Evolutionary conservation across 2,113 vertebrate genomes (phyloP).

Genomic region (Dasyprocta punctata): DNA sequence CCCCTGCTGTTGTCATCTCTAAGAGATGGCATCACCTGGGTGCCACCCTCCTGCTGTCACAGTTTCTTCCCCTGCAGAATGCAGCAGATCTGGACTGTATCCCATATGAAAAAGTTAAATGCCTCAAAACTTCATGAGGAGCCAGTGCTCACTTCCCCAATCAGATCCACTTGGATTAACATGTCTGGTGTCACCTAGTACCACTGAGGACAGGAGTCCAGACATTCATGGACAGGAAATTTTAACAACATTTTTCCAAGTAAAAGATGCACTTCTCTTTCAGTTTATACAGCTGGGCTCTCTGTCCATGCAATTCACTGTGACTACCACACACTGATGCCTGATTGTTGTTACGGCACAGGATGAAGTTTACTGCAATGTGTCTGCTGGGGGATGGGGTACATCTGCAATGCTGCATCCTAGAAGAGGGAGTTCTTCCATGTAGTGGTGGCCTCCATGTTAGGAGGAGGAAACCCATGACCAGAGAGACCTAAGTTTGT

Average conservation of each 20-base stretch:
- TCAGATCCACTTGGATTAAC: neutral
- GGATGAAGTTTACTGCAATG: neutral
- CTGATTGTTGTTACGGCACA: neutral
- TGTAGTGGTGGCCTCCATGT: neutral
- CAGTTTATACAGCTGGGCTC: neutral
- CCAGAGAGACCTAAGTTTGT: neutral
- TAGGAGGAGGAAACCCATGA: neutral
- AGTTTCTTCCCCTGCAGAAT: neutral
- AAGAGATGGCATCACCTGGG: neutral
- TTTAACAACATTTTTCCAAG: neutral
- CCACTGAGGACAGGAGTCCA: neutral
- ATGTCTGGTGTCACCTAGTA: neutral
- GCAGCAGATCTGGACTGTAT: neutral
- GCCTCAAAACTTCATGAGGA: too few relatives aligned
- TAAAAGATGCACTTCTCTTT: neutral
- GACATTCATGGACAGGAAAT: neutral
- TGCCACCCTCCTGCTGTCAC: neutral
- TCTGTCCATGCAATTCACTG: neutral
- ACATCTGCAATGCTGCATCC: neutral
- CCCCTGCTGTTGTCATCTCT: neutral
- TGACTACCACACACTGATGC: neutral
- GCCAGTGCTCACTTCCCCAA: too few relatives aligned
- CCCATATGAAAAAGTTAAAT: neutral
- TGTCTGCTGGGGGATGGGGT: neutral
- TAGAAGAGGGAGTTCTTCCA: neutral